Conservation (phyloP, 2,888 invertebrate species). For the Andrena marginata region DNA sequence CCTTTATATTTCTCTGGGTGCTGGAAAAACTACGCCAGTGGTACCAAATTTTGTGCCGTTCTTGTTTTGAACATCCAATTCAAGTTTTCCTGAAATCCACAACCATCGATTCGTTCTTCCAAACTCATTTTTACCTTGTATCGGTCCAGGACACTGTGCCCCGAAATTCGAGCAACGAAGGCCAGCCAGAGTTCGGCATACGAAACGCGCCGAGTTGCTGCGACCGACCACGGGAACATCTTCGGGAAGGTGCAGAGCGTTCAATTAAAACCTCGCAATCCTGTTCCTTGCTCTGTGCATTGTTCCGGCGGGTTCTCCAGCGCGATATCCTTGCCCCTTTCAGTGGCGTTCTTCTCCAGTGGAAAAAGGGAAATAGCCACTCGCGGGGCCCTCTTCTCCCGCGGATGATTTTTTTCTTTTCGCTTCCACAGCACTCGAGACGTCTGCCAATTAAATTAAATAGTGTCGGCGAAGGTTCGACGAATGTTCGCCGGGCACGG, state of each 20-base stretch:
- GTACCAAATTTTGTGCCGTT: no score
- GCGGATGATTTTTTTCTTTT: constrained; percentile 1
- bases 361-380: constrained; percentile 43
- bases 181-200: constrained; percentile 69
- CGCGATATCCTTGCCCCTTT: neutral
- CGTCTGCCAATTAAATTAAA: constrained; percentile 81
- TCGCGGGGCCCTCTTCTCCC: neutral
- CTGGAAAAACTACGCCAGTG: no score
- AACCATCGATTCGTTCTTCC: neutral
- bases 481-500: constrained; percentile 15
- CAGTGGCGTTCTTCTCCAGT: constrained; percentile 2
- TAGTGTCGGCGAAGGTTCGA: constrained; percentile 55
- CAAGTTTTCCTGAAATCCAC: neutral
- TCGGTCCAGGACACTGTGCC: constrained; percentile 68
- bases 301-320: constrained; percentile 17
- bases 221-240: constrained; percentile 40
- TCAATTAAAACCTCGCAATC: constrained; percentile 40
- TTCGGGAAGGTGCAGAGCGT: constrained; percentile 7
- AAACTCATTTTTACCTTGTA: neutral
- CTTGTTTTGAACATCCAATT: no score
- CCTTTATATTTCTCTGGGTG: neutral
- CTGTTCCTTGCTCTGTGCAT: constrained; percentile 24
- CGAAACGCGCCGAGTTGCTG: constrained; percentile 59
- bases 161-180: constrained; percentile 65
- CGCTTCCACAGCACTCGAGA: constrained; percentile 77